Evolutionary conservation across 2,888 invertebrate species (phyloP).

Genomic region (Hymenopus coronatus): DNA sequence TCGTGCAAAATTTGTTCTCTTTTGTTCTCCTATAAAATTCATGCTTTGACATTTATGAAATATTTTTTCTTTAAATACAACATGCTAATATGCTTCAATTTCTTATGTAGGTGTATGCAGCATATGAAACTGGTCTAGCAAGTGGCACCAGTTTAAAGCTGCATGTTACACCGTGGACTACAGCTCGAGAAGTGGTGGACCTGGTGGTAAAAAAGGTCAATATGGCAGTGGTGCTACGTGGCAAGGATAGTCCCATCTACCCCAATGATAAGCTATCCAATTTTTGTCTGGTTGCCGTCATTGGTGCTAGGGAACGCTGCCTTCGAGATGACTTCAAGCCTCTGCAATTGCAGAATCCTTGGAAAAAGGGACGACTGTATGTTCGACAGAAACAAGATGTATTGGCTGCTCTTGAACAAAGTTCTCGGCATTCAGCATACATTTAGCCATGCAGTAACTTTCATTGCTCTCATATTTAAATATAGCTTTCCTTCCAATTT

Average conservation of each 20-base stretch:
- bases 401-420: slow-evolving; percentile 82
- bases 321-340: slow-evolving; percentile 92
- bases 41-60: neutral
- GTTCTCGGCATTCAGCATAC: slow-evolving; percentile 74
- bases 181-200: slow-evolving; percentile 92
- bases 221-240: slow-evolving; percentile 84
- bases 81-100: slow-evolving; percentile 37
- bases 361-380: slow-evolving; percentile 91
- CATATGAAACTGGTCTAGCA: slow-evolving; percentile 92
- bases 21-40: too few species aligned
- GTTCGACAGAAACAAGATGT: slow-evolving; percentile 89
- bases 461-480: neutral
- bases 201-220: slow-evolving; percentile 94
- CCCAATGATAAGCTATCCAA: slow-evolving; percentile 78
- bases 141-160: slow-evolving; percentile 90
- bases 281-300: slow-evolving; percentile 93
- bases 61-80: slow-evolving; percentile 38
- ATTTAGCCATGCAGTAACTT: slow-evolving; percentile 40
- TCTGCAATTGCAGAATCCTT: slow-evolving; percentile 89
- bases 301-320: slow-evolving; percentile 91
- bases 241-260: slow-evolving; percentile 82
- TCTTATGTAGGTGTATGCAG: slow-evolving; percentile 80
- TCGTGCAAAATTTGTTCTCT: too few species aligned
- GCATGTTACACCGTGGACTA: slow-evolving; percentile 89
- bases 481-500: neutral